Conservation (phyloP, 92 coral and sea anemone species). For the Epizoanthus rinbou region DNA sequence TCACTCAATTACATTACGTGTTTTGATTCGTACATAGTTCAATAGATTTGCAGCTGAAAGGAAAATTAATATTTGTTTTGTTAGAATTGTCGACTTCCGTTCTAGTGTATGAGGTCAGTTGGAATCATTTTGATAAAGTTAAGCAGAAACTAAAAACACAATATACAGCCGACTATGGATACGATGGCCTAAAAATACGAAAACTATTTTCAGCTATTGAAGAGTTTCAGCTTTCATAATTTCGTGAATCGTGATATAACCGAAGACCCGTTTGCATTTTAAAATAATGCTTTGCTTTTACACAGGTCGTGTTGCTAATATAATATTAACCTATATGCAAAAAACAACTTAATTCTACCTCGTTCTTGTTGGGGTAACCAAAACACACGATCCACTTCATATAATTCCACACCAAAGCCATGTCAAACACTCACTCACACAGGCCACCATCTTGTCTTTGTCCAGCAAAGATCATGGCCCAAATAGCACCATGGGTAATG, state of each 20-base stretch:
- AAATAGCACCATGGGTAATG: not conserved
- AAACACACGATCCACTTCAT: constrained; percentile 71
- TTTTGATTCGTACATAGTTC: not conserved
- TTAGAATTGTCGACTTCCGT: constrained; percentile 17
- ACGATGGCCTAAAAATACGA: no score
- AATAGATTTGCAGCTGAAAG: constrained; percentile 24
- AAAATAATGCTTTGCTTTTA: no score
- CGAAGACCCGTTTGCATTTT: no score
- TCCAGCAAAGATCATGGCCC: constrained; percentile 24
- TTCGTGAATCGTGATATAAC: no score
- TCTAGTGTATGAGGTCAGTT: not conserved
- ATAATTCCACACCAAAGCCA: constrained; percentile 65
- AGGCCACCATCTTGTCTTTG: constrained; percentile 33
- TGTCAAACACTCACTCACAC: not conserved
- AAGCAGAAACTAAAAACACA: not conserved
- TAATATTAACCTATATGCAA: not conserved
- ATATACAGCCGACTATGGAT: no score
- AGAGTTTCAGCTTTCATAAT: no score
- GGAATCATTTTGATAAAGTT: not conserved
- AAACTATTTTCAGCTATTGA: no score
- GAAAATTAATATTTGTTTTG: constrained; percentile 3
- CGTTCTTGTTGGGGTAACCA: constrained; percentile 50
- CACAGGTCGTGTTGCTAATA: no score
- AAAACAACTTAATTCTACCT: constrained; percentile 44
- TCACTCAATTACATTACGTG: no score